Base-by-base conservation (phyloP, 2,888 invertebrate species). In the Coremacera marginata region DNA sequence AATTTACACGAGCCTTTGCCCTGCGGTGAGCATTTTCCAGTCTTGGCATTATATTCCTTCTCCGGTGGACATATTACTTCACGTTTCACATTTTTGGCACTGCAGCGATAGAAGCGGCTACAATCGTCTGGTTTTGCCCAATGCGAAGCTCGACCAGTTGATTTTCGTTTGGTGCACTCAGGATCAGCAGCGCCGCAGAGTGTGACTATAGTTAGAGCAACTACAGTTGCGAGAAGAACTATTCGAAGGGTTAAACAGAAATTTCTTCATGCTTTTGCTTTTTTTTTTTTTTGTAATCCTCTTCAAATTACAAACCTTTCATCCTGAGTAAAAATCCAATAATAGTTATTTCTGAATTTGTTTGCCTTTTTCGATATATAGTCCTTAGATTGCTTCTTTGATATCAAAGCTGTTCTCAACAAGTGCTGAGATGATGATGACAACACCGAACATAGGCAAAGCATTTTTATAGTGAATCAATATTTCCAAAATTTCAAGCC, bases 211-310 rank as follows among this genome's bases (percentile, higher is more conserved):
- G 85, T 74, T 76, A 79, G 70, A 70, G 81, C 77, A 71, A 85
- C 86, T 82, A 84, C 84, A 84, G 85, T 78, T 79, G 84, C 84
- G 80, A 87, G 81, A 79, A 81, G 81, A 82, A 82, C 87, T 87
- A 25, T n/a, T 31, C 16, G 4, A 51, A 44, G 22, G 27, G 9
- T 27, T 62, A 8, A 44, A 14, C 8, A 60, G n/a, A 27, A 49
- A n/a, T 34, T n/a, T n/a, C 55, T 25, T 22, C 14, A 44, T 11
- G 44, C 7, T 44, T 14, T 8, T 37, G 4, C 8, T 37, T 37
- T 37, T 14, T 60, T 22, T 19, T 67, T 55, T 60, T 8, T 52
- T 52, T 52, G 31, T 52, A 52, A 44, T 2, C 19, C n/a, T 55
- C 7, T 55, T 52, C 25, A 31, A 11, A 34, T 34, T 31, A 63